Base-by-base conservation (phyloP, 2,113 vertebrate genomes). In the Ifrita kowaldi region DNA sequence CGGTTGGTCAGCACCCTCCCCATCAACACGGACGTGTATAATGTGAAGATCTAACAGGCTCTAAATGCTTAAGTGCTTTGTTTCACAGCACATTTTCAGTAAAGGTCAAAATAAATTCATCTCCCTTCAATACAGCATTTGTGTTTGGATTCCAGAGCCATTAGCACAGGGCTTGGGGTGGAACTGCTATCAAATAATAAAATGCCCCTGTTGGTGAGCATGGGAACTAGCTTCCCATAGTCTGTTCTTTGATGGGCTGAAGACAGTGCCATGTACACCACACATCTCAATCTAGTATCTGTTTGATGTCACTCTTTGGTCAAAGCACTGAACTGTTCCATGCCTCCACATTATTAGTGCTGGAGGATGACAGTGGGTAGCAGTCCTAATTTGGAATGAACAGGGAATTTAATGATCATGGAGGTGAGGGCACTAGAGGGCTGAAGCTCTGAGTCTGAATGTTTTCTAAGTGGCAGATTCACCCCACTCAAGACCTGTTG, bases 31-130 rank as follows among this genome's bases (percentile, higher is more conserved):
- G 87, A 94, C 33, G 27, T 95, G 93, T 93, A 93, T 98, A 97
- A 98, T 97, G 95, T 87, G 95, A 97, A 92, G 92, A 86, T 96
- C 96, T 97, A 98, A 98, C 96, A 96, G 93, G 63, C 94, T 96
- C 95, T 97, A 98, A 98, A 98, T 96, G 95, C 94, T 94, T 97
- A 98, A 98, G 96, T 97, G 97, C 97, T 97, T 98, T 98, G 96
- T 98, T 98, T 98, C 98, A 97, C 96, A 97, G 94, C 93, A 85
- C 96, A 89, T 98, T 98, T 98, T 97, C 95, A 78, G 97, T 97
- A 98, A 98, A 98, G 97, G 97, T 98, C 97, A 97, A 98, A 97
- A 98, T 97, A 98, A 98, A 98, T 97, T 97, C 87, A 96, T 97
- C 95, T 97, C 95, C 62, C 41, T 95, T 95, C 97, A 97, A 44